Evolutionary conservation across 2,113 vertebrate species (phyloP).

Genomic region (Zapornia atra): DNA sequence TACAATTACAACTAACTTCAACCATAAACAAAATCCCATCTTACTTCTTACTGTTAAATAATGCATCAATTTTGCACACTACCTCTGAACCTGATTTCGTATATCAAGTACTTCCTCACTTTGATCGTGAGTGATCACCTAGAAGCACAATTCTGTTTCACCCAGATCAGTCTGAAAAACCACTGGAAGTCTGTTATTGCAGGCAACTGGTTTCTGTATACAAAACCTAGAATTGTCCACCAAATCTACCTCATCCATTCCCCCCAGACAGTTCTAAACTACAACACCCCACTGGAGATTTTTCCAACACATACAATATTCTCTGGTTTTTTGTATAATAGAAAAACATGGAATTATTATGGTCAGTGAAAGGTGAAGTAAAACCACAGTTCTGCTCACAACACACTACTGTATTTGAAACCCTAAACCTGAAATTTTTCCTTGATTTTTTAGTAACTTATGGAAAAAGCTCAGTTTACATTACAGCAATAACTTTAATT

Average conservation of each 20-base stretch:
- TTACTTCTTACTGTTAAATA: not conserved
- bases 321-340: not conserved
- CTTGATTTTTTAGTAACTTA: not conserved
- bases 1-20: not conserved
- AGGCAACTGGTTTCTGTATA: not conserved
- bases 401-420: not conserved
- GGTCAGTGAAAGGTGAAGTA: not conserved
- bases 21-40: not conserved
- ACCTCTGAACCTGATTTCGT: not conserved
- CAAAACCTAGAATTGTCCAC: not conserved
- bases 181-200: not conserved
- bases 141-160: not conserved
- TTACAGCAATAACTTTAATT: not conserved
- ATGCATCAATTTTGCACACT: not conserved
- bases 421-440: not conserved
- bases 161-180: not conserved
- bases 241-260: not conserved
- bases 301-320: not conserved
- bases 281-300: not conserved
- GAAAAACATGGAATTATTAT: not conserved
- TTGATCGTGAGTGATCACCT: not conserved
- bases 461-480: fast-evolving
- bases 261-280: not conserved
- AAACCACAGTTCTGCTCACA: not conserved
- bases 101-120: not conserved